phyloP scores from a whole-genome alignment of 2,888 invertebrate species.

The Agonopterix subpropinquella region DNA sequence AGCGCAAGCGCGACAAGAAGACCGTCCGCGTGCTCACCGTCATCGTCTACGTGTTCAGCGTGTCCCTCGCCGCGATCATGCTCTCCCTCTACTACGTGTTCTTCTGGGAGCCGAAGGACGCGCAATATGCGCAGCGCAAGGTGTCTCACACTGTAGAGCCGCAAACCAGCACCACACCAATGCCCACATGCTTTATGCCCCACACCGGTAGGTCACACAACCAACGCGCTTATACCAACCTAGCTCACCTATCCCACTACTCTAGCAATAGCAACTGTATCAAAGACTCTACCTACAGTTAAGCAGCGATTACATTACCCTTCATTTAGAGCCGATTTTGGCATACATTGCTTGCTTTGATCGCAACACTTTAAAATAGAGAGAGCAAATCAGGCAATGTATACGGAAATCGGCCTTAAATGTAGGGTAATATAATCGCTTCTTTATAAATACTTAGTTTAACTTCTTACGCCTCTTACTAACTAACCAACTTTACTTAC shows the following conservation, averaged over 20 bases:
- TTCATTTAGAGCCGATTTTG: no score
- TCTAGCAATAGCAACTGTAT: no score
- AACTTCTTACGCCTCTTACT: no score
- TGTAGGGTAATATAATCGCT: no score
- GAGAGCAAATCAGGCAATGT: no score
- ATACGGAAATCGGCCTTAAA: no score
- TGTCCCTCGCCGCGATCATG: constrained; percentile 95
- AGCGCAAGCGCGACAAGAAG: constrained; percentile 91
- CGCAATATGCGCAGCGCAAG: constrained; percentile 69
- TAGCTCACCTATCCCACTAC: constrained; percentile 4
- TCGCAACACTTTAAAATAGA: no score
- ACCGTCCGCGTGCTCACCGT: constrained; percentile 94
- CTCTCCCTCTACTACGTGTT: constrained; percentile 95
- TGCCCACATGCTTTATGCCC: constrained; percentile 74
- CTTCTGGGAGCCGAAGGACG: constrained; percentile 90
- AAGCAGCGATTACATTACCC: no score
- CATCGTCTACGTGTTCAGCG: constrained; percentile 94
- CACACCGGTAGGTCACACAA: constrained; percentile 70
- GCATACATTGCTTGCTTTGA: no score
- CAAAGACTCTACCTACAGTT: no score
- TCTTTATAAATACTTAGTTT: no score
- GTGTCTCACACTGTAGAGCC: constrained; percentile 68
- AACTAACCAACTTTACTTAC: no score
- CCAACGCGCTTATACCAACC: constrained; percentile 44
- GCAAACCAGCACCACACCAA: constrained; percentile 70